A percentile compares a stretch with the other conserved stretches of the same genome.
Conservation (phyloP, 2,797 vertebrate species). For the Cryptoblepharus egeriae region DNA sequence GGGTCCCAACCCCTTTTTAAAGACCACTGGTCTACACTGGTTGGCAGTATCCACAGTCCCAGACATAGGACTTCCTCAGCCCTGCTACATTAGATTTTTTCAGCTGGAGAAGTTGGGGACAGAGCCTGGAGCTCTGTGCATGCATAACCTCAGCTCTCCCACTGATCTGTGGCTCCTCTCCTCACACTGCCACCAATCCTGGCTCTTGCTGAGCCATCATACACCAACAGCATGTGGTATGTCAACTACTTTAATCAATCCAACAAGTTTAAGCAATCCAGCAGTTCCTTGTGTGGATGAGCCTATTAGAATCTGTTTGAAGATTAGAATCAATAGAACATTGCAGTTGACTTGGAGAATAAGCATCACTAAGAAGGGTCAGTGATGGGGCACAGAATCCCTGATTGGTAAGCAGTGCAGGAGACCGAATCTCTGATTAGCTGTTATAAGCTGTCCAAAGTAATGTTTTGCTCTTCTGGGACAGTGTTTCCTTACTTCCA, state of each 20-base stretch:
- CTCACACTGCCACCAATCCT: too few species aligned
- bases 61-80: background rate
- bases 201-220: too few species aligned
- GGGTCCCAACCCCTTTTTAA: too few species aligned
- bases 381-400: background rate
- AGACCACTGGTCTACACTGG: background rate
- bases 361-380: background rate
- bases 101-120: too few species aligned
- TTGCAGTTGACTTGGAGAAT: background rate
- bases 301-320: background rate
- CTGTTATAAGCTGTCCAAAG: too few species aligned
- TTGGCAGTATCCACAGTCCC: background rate
- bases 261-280: background rate
- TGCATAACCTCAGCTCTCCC: too few species aligned
- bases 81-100: too few species aligned
- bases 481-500: background rate
- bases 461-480: background rate
- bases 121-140: too few species aligned
- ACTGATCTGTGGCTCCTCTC: too few species aligned
- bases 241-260: background rate
- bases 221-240: too few species aligned
- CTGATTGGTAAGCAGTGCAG: background rate
- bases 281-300: too few species aligned
- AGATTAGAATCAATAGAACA: background rate
- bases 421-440: background rate